A percentile compares a stretch with the other conserved stretches of the same genome.
Evolutionary conservation across 2,888 invertebrate species (phyloP).

Genomic region (Xiphydria camelus): DNA sequence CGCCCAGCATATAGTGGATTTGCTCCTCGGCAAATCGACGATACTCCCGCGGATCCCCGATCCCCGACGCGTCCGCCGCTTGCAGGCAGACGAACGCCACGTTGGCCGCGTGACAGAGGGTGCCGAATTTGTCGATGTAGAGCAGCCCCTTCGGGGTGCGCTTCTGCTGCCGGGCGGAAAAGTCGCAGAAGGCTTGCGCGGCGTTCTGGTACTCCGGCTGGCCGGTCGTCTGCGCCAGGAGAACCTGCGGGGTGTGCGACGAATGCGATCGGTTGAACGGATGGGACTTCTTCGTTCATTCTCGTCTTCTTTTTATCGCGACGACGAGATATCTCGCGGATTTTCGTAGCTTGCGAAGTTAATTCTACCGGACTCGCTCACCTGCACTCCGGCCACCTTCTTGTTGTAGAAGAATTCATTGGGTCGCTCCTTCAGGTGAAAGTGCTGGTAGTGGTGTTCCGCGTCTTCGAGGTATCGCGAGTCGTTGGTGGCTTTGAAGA

Average conservation of each 20-base stretch:
- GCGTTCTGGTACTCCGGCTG: conserved; percentile 55
- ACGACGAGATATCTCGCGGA: too few species aligned
- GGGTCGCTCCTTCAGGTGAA: conserved; percentile 58
- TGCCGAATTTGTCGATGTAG: conserved; percentile 62
- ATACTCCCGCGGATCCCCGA: conserved; percentile 48
- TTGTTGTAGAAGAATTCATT: conserved; percentile 63
- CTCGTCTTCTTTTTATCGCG: background rate
- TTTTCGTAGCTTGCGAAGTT: too few species aligned
- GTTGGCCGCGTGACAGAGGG: conserved; percentile 62
- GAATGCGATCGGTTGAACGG: background rate
- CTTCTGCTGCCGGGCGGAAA: conserved; percentile 56
- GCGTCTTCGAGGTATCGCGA: conserved; percentile 59
- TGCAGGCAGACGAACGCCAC: conserved; percentile 62
- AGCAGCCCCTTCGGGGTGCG: conserved; percentile 62
- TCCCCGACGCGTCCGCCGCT: conserved; percentile 45
- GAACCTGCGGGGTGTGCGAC: conserved; percentile 52
- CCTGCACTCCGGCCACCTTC: conserved; percentile 63
- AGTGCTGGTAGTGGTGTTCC: conserved; percentile 58
- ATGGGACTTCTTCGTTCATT: background rate
- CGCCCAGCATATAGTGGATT: conserved; percentile 63
- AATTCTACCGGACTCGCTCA: conserved; percentile 25
- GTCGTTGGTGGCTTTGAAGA: conserved; percentile 61
- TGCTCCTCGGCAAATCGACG: conserved; percentile 61
- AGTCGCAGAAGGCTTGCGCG: conserved; percentile 60
- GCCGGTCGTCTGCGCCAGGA: conserved; percentile 59